A percentile compares a stretch with the other conserved stretches of the same genome.
Conservation (phyloP, 2,888 invertebrate species). For the Drosophila colorata region DNA sequence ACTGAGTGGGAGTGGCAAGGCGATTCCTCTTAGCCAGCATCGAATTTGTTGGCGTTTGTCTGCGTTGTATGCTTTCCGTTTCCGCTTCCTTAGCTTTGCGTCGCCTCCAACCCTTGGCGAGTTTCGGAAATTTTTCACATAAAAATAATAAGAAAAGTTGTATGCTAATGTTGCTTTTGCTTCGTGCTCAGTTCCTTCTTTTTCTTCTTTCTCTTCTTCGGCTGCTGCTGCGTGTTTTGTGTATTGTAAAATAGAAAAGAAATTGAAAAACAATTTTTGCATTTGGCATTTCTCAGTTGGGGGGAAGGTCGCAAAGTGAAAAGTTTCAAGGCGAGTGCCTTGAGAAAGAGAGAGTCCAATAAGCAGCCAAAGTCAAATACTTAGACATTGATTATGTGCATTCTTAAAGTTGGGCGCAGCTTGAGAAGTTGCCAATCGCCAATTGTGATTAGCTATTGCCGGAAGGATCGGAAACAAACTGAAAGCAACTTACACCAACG, state of each 20-base stretch:
- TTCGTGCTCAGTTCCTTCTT: slow-evolving; percentile 8
- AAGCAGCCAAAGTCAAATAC: slow-evolving; percentile 65
- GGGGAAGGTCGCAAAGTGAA: slow-evolving; percentile 3
- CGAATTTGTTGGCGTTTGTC: slow-evolving; percentile 73
- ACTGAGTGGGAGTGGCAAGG: slow-evolving; percentile 41
- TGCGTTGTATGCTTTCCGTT: slow-evolving; percentile 79
- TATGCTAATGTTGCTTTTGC: slow-evolving; percentile 69
- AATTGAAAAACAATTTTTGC: slow-evolving; percentile 77
- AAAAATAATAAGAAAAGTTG: slow-evolving; percentile 80
- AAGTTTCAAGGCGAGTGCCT: slow-evolving; percentile 40
- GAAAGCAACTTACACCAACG: no score
- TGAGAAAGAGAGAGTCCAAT: slow-evolving; percentile 42
- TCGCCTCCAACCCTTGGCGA: slow-evolving; percentile 46
- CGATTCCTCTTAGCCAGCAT: slow-evolving; percentile 54
- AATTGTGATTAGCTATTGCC: slow-evolving; percentile 46
- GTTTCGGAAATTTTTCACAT: slow-evolving; percentile 72
- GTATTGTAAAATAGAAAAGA: slow-evolving; percentile 69
- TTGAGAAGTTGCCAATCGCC: slow-evolving; percentile 43
- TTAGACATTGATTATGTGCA: slow-evolving; percentile 55
- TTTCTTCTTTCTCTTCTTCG: background rate
- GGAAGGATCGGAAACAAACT: background rate
- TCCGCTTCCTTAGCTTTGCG: slow-evolving; percentile 78
- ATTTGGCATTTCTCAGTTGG: slow-evolving; percentile 58
- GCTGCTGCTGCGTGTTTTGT: slow-evolving; percentile 48
- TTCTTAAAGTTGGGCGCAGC: slow-evolving; percentile 39